Base-by-base conservation (phyloP, 2,113 vertebrate species). In the Oenanthe oenanthe region DNA sequence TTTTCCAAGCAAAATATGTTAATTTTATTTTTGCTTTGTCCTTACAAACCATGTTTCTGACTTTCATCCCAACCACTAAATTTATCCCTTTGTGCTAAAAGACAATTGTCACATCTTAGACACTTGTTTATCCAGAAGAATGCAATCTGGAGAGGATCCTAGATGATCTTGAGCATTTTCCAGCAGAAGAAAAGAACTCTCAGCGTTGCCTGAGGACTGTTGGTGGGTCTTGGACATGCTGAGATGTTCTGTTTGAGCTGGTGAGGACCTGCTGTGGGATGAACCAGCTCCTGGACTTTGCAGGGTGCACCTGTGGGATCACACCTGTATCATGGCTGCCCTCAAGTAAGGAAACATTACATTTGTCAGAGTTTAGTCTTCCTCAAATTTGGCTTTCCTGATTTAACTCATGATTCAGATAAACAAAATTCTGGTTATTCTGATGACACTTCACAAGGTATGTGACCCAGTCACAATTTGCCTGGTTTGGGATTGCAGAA, bases 211-310 rank as follows among this genome's bases (percentile, higher is more conserved):
- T 18, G 42, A 54, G 42, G n/a, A 53, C 28, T 68, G 9, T 16
- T 1, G 1, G 28, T 54, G 29, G 13, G 11, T 71, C 48, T 75
- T 45, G 51, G 32, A 26, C 7, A 2, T 32, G 9, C 7, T 1
- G 2, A 63, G 43, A 17, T 68, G 28, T n/a, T 26, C 28, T 66
- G 1, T 34, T 79, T 4, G 24, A 67, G 50, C 71, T 75, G 47
- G 32, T 13, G 13, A 68, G 63, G 34, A 36, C 34, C 34, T 67
- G 53, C 57, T 63, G 43, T 10, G 12, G 53, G 38, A 47, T 70
- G 57, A 57, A 48, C 14, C 68, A 36, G 10, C 20, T 40, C 68
- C 71, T 84, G 73, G 28, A 47, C 15, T 81, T 74, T 24, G 38
- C 56, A 50, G 60, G 42, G 14, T 1, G 1, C 47, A 17, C 25